These are phyloP conservation scores for Zaprionus bogoriensis DNA, from an alignment of 2,888 invertebrate species.

Conservation along the genomic window DNA sequence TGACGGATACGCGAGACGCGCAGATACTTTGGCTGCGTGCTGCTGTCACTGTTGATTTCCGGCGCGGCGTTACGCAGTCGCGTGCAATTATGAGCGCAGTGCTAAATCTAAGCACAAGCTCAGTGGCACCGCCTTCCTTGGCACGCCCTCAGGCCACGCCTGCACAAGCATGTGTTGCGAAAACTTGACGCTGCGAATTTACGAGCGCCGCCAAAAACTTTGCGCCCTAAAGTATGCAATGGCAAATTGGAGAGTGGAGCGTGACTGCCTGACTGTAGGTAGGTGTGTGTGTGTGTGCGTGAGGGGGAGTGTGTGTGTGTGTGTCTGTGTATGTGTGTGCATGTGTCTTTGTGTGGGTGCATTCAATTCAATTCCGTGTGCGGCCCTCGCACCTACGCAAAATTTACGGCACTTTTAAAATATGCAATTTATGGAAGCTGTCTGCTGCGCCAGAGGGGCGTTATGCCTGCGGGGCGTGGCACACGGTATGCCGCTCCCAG, in stretches of 20 bases:
- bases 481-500: constrained; percentile 3
- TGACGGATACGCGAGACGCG: constrained; percentile 15
- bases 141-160: background rate
- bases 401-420: constrained; percentile 73
- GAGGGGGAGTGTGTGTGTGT: background rate
- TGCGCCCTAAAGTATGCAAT: constrained; percentile 62
- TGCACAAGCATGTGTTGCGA: constrained; percentile 47
- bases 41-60: constrained; percentile 7
- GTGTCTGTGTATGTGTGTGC: constrained; percentile 1
- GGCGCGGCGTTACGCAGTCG: constrained; percentile 17
- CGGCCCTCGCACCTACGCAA: constrained; percentile 61
- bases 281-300: constrained; percentile 3
- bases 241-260: constrained; percentile 37
- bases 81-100: constrained; percentile 49
- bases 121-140: too few relatives aligned
- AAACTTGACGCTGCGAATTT: constrained; percentile 45
- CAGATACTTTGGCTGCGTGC: background rate
- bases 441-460: background rate
- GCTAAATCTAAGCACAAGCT: constrained; percentile 24
- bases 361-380: constrained; percentile 62
- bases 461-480: constrained; percentile 15
- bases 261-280: background rate
- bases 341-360: constrained; percentile 21
- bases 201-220: constrained; percentile 52
- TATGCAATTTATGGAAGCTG: constrained; percentile 64